phyloP scores from a whole-genome alignment of 2,888 invertebrate species.

The Drosophila neotestacea region DNA sequence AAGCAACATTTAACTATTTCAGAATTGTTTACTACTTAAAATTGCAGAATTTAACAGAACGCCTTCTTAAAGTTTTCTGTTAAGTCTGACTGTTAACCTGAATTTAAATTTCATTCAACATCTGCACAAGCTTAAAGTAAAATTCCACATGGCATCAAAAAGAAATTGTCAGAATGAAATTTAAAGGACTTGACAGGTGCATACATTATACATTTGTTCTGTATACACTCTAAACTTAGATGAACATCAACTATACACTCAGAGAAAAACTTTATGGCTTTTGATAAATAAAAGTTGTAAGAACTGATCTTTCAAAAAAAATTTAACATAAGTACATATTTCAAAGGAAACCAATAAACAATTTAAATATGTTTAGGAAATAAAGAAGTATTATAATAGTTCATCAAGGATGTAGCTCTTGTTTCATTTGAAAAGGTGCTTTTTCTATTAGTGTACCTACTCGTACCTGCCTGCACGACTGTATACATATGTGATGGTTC shows the following conservation, averaged over 20 bases:
- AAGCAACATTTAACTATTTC: neutral
- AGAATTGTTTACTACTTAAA: neutral
- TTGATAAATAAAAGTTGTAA: too few species aligned
- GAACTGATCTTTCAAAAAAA: too few species aligned
- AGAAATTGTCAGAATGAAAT: neutral
- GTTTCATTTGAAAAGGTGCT: neutral
- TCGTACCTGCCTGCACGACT: slow-evolving; percentile 4
- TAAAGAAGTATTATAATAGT: neutral
- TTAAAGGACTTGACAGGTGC: slow-evolving; percentile 2
- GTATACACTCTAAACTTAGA: neutral
- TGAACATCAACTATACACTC: neutral
- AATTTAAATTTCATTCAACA: slow-evolving; percentile 7
- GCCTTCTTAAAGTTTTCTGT: neutral
- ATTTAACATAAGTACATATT: too few species aligned
- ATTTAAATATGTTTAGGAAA: neutral
- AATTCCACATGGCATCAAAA: neutral
- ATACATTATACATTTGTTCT: neutral
- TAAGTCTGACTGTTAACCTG: neutral
- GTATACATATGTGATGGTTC: slow-evolving; percentile 10
- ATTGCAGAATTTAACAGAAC: neutral
- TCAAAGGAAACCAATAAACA: neutral
- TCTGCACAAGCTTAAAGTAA: neutral
- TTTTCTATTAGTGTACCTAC: neutral
- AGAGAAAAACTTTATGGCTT: neutral
- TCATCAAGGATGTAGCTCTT: neutral